Percentiles rank a stretch among this genome's conserved stretches.
These are phyloP conservation scores for Apaloderma vittatum DNA, from an alignment of 2,113 vertebrate species.

Conservation along the genomic window DNA sequence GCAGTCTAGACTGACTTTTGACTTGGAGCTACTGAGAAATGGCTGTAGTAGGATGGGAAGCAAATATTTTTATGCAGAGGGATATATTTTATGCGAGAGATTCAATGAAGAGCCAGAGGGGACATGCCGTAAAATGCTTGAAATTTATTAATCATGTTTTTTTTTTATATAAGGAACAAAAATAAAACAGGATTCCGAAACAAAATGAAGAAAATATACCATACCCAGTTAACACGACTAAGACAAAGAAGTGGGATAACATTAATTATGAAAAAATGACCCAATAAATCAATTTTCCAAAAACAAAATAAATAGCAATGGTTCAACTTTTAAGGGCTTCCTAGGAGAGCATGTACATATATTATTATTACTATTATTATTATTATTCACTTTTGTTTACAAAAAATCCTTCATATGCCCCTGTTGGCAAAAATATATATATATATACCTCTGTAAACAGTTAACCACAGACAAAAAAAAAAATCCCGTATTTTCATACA, in stretches of 20 bases:
- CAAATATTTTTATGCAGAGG: background rate
- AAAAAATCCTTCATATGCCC: conserved; percentile 70
- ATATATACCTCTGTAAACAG: conserved; percentile 74
- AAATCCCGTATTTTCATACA: conserved; percentile 23
- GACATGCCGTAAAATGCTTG: conserved; percentile 60
- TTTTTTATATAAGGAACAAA: conserved; percentile 23
- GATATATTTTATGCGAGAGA: background rate
- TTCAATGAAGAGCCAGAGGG: conserved; percentile 10
- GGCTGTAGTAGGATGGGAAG: background rate
- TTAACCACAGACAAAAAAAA: conserved; percentile 56
- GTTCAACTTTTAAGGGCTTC: conserved; percentile 38
- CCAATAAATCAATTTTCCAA: conserved; percentile 36
- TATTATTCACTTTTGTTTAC: conserved; percentile 48
- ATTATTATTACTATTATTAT: conserved; percentile 33
- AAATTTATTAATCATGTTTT: conserved; percentile 68
- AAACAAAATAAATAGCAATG: conserved; percentile 71
- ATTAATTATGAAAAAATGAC: conserved; percentile 44
- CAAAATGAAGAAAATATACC: conserved; percentile 45
- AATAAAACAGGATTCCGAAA: conserved; percentile 42
- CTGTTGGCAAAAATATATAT: conserved; percentile 44
- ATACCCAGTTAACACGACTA: conserved; percentile 41
- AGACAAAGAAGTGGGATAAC: background rate
- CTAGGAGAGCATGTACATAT: conserved; percentile 61
- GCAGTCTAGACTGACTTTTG: background rate
- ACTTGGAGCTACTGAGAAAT: background rate